These are phyloP conservation scores for Caenorhabditis uteleia DNA, from an alignment of 2,888 invertebrate genomes.

Conservation along the genomic window DNA sequence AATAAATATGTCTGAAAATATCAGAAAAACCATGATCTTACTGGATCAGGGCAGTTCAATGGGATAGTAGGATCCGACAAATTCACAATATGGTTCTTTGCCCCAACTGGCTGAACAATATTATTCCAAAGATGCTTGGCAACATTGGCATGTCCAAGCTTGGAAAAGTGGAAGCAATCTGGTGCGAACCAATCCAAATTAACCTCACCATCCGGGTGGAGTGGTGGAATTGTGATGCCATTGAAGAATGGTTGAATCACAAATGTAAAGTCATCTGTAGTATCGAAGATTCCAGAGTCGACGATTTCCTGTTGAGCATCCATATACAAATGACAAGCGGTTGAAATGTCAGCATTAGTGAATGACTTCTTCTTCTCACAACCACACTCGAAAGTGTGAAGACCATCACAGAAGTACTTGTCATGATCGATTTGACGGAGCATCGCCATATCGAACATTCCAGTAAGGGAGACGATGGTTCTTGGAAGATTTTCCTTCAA, in stretches of 20 bases:
- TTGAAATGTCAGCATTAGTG: constrained; percentile 48
- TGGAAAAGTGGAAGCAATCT: constrained; percentile 59
- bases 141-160: constrained; percentile 50
- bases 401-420: constrained; percentile 53
- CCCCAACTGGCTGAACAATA: constrained; percentile 48
- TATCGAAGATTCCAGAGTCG: constrained; percentile 52
- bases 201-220: constrained; percentile 43
- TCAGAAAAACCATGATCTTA: background rate
- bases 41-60: constrained; percentile 38
- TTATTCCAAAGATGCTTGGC: constrained; percentile 56
- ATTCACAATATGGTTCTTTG: constrained; percentile 36
- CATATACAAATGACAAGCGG: constrained; percentile 52
- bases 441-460: constrained; percentile 61
- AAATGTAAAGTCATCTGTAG: constrained; percentile 55
- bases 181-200: constrained; percentile 58
- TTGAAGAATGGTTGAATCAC: constrained; percentile 62
- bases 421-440: constrained; percentile 51
- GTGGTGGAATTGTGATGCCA: constrained; percentile 43
- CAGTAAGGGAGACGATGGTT: constrained; percentile 57
- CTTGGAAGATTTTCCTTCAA: constrained; percentile 56
- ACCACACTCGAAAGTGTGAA: constrained; percentile 53
- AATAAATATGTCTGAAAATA: constrained; percentile 3
- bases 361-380: constrained; percentile 52
- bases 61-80: constrained; percentile 46
- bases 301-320: constrained; percentile 46